Evolutionary conservation across 1,140 invertebrate species (phyloP), one percentile per base, ranked within the genome.

Genomic region (Vanessa atalanta): DNA sequence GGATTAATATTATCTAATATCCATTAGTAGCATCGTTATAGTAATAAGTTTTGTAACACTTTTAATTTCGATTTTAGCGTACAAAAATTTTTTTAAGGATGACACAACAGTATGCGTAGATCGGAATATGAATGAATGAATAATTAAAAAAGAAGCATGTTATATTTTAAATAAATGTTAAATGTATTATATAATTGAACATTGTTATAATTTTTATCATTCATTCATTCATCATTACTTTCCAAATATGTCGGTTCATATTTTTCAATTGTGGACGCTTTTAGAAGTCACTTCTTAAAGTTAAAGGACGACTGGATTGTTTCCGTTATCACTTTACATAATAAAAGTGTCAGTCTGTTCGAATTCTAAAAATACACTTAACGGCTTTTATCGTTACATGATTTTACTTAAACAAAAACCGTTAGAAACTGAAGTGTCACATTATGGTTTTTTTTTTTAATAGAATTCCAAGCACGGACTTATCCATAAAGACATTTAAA

Each of bases 321-420:
- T 63, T 70, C 61, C 47, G 68, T 70, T 70, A 70, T 70, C 68
- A 50, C 51, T 50, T 60, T 70, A 57, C 48, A 63, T 47, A 50
- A 70, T 70, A 70, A 70, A 70, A 70, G 47, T 47, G 57, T 51
- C 57, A 31, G 57, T 70, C 47, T 63, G 68, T 70, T 70, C 57
- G 55, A 37, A 70, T 57, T 63, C 57, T 70, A 63, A 63, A 70
- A 70, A 70, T 70, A 70, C 57, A 70, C 65, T 63, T 63, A 50
- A 63, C 57, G 68, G 57, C 57, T 70, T 63, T 69, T 60, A 69
- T 61, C 57, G 13, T 61, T 63, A 16, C 15, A 37, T 57, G 57
- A 13, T 50, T 66, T 20, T 31, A 16, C 9, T 23, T 12, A 26
- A n/a, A 53, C n/a, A n/a, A 57, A 57, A 53, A 53, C 50, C 50